A percentile compares a stretch with the other conserved stretches of the same genome.
These are phyloP conservation scores for Cranoglanis bouderius DNA, from an alignment of 2,113 vertebrate species.

Conservation along the genomic window DNA sequence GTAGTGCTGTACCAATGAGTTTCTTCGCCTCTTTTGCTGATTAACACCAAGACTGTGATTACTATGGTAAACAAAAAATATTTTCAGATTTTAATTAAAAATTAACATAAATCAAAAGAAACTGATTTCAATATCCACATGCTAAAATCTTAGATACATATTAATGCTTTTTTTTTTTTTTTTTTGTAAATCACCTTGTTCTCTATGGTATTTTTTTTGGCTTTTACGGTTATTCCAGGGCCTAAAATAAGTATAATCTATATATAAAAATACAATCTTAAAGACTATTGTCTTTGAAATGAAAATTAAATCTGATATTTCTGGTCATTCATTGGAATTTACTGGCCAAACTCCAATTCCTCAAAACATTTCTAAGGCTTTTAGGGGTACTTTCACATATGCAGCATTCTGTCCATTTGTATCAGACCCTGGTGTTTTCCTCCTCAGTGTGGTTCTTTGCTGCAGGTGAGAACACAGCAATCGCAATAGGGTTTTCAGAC, in stretches of 20 bases:
- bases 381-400: background rate
- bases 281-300: background rate
- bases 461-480: background rate
- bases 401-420: background rate
- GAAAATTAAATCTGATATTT: conserved; percentile 59
- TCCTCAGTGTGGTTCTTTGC: background rate
- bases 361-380: background rate
- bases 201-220: background rate
- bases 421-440: background rate
- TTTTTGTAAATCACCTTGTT: conserved; percentile 12
- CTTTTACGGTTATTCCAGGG: conserved; percentile 50
- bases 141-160: background rate
- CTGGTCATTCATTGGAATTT: background rate
- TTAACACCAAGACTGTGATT: conserved; percentile 43
- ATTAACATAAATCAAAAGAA: background rate
- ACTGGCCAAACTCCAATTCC: background rate
- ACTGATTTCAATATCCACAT: background rate
- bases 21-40: background rate
- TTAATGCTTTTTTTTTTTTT: background rate
- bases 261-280: conserved; percentile 25
- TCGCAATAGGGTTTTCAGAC: background rate
- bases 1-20: conserved; percentile 70
- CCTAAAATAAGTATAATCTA: conserved; percentile 21
- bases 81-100: conserved; percentile 4
- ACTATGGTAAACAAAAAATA: conserved; percentile 66